Base-by-base conservation (phyloP, 2,888 invertebrate genomes). In the Embidobia sp. region DNA sequence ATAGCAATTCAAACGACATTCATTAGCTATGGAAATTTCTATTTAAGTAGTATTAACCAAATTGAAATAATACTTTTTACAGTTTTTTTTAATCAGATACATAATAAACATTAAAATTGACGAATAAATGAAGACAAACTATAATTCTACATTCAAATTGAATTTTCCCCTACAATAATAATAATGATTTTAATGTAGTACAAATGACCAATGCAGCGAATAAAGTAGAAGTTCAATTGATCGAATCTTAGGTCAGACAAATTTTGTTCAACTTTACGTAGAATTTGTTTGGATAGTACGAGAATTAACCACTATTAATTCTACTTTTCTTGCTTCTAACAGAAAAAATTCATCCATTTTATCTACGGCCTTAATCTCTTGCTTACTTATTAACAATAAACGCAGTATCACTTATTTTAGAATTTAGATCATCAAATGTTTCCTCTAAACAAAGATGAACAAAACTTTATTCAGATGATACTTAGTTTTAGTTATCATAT, bases 291-390 rank as follows among this genome's bases (percentile, higher is more conserved):
- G 22, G n/a, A 49, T 66, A 66, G 51, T 55, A 10, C 31, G 22
- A 16, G 33, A 53, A 35, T 42, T 66, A 46, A 66, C 19, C 44
- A 53, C 48, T 57, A 22, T 69, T 57, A 37, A 35, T 27, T 70
- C 18, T 51, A 35, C 7, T 51, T 44, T 49, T 59, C 59, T 75
- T 48, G 61, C 75, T 79, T 57, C 79, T 84, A 82, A 83, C 83
- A 83, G 83, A 84, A 84, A 84, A 84, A 81, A 83, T 80, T 82
- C 84, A 85, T 77, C 82, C 74, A 82, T 85, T 86, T 88, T 87
- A 87, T 88, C 88, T 87, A 85, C 84, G 85, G 87, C 88, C 86
- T 85, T 87, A 84, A 88, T 88, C 87, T 88, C 86, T 87, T 83
- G 87, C 86, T 87, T 87, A 76, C 66, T 80, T 64, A 76, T 35